These are phyloP conservation scores for Seriola rivoliana DNA, from an alignment of 2,113 vertebrate genomes.

Conservation along the genomic window DNA sequence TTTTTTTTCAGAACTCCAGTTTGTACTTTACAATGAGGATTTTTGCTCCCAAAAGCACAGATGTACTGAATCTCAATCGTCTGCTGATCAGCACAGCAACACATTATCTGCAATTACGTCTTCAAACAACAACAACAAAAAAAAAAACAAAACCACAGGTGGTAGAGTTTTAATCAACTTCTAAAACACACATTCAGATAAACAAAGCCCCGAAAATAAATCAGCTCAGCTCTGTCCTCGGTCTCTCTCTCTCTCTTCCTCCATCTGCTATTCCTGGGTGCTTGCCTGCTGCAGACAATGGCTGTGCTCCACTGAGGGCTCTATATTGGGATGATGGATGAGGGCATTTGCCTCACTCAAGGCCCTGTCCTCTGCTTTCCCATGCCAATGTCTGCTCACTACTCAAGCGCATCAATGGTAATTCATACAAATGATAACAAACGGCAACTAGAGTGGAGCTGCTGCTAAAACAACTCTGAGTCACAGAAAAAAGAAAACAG, in stretches of 20 bases:
- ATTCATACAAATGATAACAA: constrained; percentile 79
- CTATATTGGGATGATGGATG: constrained; percentile 80
- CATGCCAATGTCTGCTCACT: constrained; percentile 66
- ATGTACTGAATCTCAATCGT: constrained; percentile 30
- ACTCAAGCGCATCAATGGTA: constrained; percentile 67
- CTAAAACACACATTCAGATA: constrained; percentile 62
- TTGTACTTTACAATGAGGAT: background rate
- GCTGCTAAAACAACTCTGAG: constrained; percentile 16
- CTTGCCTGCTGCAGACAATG: constrained; percentile 74
- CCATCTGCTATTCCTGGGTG: constrained; percentile 79
- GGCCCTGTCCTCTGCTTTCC: constrained; percentile 68
- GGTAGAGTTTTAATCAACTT: constrained; percentile 68
- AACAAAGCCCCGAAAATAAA: constrained; percentile 62
- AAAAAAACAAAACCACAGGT: constrained; percentile 47
- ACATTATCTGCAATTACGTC: constrained; percentile 63
- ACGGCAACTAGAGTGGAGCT: constrained; percentile 58
- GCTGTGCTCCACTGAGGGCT: constrained; percentile 70
- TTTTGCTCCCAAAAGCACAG: constrained; percentile 28
- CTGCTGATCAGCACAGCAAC: constrained; percentile 45
- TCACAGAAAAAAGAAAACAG: constrained; percentile 24
- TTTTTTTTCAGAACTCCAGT: background rate
- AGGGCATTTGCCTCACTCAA: constrained; percentile 79
- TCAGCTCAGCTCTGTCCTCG: constrained; percentile 7
- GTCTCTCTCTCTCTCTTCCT: constrained; percentile 24
- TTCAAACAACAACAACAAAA: constrained; percentile 49